Conservation (phyloP, 2,113 vertebrate genomes). For the Tetrao urogallus region DNA sequence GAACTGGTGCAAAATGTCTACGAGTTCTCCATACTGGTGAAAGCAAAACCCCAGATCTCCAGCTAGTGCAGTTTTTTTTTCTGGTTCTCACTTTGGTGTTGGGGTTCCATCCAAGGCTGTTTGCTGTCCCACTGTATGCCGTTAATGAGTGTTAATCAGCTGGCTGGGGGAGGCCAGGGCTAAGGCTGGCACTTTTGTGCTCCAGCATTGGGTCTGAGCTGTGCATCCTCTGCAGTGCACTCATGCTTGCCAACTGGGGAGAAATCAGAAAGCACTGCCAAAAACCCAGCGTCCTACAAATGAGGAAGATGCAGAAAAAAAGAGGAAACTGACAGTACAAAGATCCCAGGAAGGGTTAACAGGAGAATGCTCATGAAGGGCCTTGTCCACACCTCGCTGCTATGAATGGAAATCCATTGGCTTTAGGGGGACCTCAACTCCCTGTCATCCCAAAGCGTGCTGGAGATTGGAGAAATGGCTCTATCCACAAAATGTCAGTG, state of each 20-base stretch:
- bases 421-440: not conserved
- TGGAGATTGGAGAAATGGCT: not conserved
- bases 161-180: not conserved
- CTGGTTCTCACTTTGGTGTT: not conserved
- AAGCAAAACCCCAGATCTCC: not conserved
- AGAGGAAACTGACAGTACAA: not conserved
- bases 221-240: not conserved
- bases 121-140: not conserved
- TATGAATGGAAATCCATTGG: not conserved
- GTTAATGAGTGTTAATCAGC: not conserved
- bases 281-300: not conserved
- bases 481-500: not conserved
- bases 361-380: not conserved
- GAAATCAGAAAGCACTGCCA: not conserved
- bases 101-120: not conserved
- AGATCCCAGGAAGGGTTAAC: not conserved
- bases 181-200: not conserved
- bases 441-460: not conserved
- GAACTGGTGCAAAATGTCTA: not conserved
- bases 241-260: not conserved
- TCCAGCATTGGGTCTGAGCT: not conserved
- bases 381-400: not conserved
- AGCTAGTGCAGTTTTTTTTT: rapidly evolving
- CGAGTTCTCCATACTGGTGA: not conserved
- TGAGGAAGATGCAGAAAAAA: not conserved